phyloP scores from a whole-genome alignment of 2,888 invertebrate genomes.

The Drosophila mulleri region DNA sequence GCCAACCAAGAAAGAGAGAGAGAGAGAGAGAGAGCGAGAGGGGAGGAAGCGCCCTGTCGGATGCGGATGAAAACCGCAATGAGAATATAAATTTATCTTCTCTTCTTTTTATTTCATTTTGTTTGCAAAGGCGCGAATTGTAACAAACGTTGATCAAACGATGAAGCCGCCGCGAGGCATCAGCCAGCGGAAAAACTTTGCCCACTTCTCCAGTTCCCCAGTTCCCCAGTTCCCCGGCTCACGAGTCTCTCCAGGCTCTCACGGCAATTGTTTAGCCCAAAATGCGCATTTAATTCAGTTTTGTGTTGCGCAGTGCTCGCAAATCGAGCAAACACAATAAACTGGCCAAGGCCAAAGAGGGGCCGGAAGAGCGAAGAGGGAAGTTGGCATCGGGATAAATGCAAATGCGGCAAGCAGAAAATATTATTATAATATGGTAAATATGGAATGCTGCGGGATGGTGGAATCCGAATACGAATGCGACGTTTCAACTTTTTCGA shows the following conservation, averaged over 20 bases:
- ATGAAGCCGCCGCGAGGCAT: slow-evolving; percentile 1
- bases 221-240: slow-evolving; percentile 30
- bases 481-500: slow-evolving; percentile 51
- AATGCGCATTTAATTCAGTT: slow-evolving; percentile 77
- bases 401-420: slow-evolving; percentile 71
- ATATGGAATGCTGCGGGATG: slow-evolving; percentile 48
- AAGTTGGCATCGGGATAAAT: slow-evolving; percentile 64
- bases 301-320: slow-evolving; percentile 46
- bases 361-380: slow-evolving; percentile 19
- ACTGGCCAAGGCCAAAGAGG: slow-evolving; percentile 13
- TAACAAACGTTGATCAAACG: slow-evolving; percentile 68
- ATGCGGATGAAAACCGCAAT: slow-evolving; percentile 43
- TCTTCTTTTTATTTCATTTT: slow-evolving; percentile 20
- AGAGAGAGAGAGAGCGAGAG: background rate
- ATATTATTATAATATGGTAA: slow-evolving; percentile 79
- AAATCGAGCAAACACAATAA: slow-evolving; percentile 67
- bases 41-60: slow-evolving; percentile 33
- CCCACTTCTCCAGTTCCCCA: slow-evolving; percentile 36
- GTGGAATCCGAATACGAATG: slow-evolving; percentile 17
- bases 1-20: slow-evolving; percentile 17
- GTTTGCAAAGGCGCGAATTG: slow-evolving; percentile 61
- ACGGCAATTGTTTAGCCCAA: slow-evolving; percentile 73
- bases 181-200: slow-evolving; percentile 17
- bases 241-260: background rate
- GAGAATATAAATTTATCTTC: slow-evolving; percentile 43